Evolutionary conservation across 2,113 vertebrate genomes (phyloP).

Genomic region (Platycercus adscitus): DNA sequence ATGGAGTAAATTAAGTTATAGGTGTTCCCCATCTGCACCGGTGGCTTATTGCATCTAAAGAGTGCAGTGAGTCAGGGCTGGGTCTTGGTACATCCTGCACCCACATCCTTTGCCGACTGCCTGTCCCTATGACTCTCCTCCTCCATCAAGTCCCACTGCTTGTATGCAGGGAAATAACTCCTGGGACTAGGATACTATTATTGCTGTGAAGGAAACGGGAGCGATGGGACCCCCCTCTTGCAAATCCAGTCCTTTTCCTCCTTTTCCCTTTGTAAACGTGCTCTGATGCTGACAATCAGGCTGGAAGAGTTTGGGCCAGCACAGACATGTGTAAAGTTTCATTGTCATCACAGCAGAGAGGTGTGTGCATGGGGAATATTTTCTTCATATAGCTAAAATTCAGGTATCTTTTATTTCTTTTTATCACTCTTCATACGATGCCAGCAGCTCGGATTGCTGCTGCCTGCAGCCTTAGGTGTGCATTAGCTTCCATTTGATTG

Average conservation of each 20-base stretch:
- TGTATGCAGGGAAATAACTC: not conserved
- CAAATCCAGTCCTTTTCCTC: not conserved
- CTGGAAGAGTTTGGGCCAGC: not conserved
- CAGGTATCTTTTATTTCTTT: not conserved
- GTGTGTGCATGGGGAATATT: not conserved
- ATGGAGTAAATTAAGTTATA: not conserved
- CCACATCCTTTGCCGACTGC: not conserved
- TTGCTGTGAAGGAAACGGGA: not conserved
- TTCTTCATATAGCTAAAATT: not conserved
- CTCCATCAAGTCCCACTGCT: not conserved
- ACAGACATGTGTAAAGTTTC: not conserved
- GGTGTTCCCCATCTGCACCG: accelerated
- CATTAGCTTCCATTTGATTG: constrained; percentile 50
- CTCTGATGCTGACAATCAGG: accelerated
- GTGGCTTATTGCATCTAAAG: not conserved
- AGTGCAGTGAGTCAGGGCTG: not conserved
- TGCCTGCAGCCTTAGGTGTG: constrained; percentile 40
- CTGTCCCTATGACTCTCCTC: not conserved
- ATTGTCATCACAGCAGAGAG: not conserved
- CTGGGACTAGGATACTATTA: not conserved
- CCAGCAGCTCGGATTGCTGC: not conserved
- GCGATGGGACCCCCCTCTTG: not conserved
- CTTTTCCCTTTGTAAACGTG: not conserved
- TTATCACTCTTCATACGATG: accelerated
- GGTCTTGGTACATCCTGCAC: not conserved